These are phyloP conservation scores for Nibea coibor DNA, from an alignment of 2,113 vertebrate genomes.

Conservation along the genomic window DNA sequence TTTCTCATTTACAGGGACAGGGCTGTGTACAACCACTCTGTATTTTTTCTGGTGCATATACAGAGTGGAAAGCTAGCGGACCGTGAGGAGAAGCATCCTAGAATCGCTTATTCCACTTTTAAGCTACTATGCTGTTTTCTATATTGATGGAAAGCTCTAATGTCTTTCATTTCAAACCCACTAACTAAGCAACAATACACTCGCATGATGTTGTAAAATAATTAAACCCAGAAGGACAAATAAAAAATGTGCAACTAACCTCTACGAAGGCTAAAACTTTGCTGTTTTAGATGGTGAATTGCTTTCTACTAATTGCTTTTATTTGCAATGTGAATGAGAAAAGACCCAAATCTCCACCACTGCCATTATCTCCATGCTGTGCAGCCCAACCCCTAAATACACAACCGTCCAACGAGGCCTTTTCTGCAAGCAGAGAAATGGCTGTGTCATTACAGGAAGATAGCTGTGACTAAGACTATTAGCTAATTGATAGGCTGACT, in stretches of 20 bases:
- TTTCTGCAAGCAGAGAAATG: conserved; percentile 35
- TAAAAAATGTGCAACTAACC: background rate
- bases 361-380: conserved; percentile 18
- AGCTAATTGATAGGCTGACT: conserved; percentile 73
- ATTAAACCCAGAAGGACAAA: background rate
- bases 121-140: too few relatives aligned
- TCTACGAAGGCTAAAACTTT: background rate
- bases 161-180: background rate
- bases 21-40: too few relatives aligned
- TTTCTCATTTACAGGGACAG: too few relatives aligned
- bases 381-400: conserved; percentile 24
- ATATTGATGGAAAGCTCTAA: too few relatives aligned
- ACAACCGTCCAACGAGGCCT: conserved; percentile 11
- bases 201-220: background rate
- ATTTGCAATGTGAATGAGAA: background rate
- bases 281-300: background rate
- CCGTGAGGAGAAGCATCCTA: too few relatives aligned
- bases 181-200: background rate
- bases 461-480: conserved; percentile 69
- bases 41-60: too few relatives aligned
- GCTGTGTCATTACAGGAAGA: conserved; percentile 66
- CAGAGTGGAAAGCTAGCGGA: too few relatives aligned
- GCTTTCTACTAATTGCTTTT: conserved; percentile 14
- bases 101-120: too few relatives aligned
- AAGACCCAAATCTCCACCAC: conserved; percentile 33